Percentiles rank a stretch among this genome's conserved stretches.
Conservation (phyloP, 2,113 vertebrate species). For the Platycercus adscitus region DNA sequence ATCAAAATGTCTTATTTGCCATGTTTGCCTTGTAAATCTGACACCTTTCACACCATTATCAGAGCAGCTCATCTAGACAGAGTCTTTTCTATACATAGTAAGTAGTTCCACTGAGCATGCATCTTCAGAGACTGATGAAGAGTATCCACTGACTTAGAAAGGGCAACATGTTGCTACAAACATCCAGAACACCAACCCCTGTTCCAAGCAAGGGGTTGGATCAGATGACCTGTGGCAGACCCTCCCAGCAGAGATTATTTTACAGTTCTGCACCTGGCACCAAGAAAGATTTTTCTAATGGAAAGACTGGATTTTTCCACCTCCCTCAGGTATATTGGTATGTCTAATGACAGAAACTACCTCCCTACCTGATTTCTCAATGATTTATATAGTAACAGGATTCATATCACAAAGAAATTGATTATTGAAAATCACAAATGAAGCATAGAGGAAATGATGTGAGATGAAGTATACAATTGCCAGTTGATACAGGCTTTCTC, state of each 20-base stretch:
- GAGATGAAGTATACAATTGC: background rate
- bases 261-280: background rate
- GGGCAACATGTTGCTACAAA: fast-evolving
- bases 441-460: background rate
- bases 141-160: background rate
- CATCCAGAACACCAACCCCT: background rate
- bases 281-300: background rate
- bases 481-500: background rate
- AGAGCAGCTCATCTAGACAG: background rate
- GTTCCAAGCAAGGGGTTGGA: background rate
- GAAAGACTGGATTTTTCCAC: background rate
- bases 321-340: background rate
- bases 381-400: background rate
- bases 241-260: background rate
- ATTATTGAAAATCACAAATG: background rate
- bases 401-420: background rate
- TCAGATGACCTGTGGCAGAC: background rate
- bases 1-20: background rate
- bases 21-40: background rate
- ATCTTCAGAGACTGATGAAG: background rate
- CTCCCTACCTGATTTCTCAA: background rate
- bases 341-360: background rate
- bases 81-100: background rate
- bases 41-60: background rate
- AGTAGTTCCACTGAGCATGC: background rate